These are phyloP conservation scores for Spilogale gracilis DNA, from an alignment of 2,113 vertebrate species.

Conservation along the genomic window DNA sequence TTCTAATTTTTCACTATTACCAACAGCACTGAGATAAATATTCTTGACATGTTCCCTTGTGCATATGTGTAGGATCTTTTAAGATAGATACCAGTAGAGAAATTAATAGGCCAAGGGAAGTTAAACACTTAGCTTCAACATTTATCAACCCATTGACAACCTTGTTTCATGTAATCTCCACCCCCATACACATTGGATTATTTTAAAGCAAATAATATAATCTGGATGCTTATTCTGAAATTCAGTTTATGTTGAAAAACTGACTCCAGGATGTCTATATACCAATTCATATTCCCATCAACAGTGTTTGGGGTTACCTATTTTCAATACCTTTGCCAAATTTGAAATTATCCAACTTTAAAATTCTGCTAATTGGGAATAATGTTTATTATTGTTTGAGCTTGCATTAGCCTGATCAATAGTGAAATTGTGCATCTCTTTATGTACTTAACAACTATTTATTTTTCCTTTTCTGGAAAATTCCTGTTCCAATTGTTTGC, in stretches of 20 bases:
- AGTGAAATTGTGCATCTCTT: background rate
- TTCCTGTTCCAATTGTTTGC: conserved; percentile 2
- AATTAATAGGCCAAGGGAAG: background rate
- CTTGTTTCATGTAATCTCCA: background rate
- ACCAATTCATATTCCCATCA: background rate
- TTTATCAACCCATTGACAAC: background rate
- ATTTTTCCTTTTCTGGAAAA: background rate
- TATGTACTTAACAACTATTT: background rate
- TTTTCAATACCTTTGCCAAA: conserved; percentile 26
- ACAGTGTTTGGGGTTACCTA: background rate
- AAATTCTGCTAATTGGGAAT: background rate
- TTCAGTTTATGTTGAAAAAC: conserved; percentile 3
- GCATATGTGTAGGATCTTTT: background rate
- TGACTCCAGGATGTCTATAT: background rate
- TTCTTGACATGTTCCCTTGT: background rate
- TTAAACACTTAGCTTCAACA: conserved; percentile 13
- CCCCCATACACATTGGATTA: background rate
- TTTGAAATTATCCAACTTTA: background rate
- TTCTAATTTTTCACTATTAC: background rate
- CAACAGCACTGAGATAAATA: background rate
- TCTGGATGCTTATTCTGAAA: background rate
- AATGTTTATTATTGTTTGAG: conserved; percentile 23
- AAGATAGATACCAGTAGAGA: background rate
- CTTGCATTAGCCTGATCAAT: background rate
- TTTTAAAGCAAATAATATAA: conserved; percentile 37